Conservation (phyloP, 1,140 invertebrate genomes). For the Drosophila pseudoobscura region DNA sequence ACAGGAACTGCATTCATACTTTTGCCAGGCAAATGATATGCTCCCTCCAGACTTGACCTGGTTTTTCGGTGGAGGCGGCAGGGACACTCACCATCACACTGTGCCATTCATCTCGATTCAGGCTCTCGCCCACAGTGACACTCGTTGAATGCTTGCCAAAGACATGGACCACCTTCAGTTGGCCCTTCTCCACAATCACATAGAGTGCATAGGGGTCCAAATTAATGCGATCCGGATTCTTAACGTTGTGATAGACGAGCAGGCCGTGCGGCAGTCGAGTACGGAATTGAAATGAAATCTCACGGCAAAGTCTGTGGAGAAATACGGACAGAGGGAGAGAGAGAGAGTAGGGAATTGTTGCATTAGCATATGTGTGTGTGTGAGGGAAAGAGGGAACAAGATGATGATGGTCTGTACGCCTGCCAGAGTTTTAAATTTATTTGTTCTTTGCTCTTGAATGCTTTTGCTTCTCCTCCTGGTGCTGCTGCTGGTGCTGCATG, state of each 20-base stretch:
- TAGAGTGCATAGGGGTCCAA: conserved; percentile 93
- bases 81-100: conserved; percentile 87
- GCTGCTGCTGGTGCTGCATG: conserved; percentile 17
- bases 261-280: conserved; percentile 93
- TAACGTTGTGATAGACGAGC: conserved; percentile 94
- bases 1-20: conserved; percentile 3
- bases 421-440: conserved; percentile 70
- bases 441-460: conserved; percentile 52
- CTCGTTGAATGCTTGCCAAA: conserved; percentile 93
- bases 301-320: conserved; percentile 89
- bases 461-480: background rate
- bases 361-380: conserved; percentile 18
- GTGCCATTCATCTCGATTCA: conserved; percentile 96
- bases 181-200: conserved; percentile 94
- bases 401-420: conserved; percentile 8
- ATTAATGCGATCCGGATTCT: conserved; percentile 90
- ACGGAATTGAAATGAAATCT: conserved; percentile 94
- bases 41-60: conserved; percentile 35
- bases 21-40: conserved; percentile 1
- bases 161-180: conserved; percentile 94
- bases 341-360: conserved; percentile 4
- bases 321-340: conserved; percentile 8
- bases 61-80: conserved; percentile 5
- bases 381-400: conserved; percentile 2
- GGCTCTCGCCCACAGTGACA: conserved; percentile 92